phyloP scores from a whole-genome alignment of 1,140 invertebrate genomes.

The Wasmannia auropunctata region DNA sequence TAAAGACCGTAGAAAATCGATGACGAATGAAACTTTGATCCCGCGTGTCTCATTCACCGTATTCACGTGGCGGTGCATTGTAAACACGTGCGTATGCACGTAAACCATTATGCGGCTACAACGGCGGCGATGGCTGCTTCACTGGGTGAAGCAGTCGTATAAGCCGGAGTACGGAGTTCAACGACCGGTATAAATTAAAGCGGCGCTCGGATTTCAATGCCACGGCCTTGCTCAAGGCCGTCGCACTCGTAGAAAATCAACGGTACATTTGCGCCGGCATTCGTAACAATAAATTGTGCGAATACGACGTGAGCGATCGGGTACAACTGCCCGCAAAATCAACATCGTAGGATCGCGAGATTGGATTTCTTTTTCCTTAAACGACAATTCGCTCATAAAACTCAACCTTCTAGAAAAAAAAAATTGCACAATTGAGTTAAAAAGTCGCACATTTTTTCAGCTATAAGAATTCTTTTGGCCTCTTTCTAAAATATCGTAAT shows the following conservation, averaged over 20 bases:
- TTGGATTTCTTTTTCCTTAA: neutral
- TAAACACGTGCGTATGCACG: constrained; percentile 42
- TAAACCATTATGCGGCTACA: constrained; percentile 70
- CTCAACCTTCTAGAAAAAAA: neutral
- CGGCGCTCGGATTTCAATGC: constrained; percentile 76
- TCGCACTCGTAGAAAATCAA: constrained; percentile 74
- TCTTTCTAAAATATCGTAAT: neutral
- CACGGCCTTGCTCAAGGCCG: constrained; percentile 77
- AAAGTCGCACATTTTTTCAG: neutral
- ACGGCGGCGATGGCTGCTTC: constrained; percentile 54
- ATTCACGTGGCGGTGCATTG: constrained; percentile 36
- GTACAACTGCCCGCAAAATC: neutral
- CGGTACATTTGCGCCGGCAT: constrained; percentile 67
- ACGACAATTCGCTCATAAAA: neutral
- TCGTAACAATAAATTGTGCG: constrained; percentile 68
- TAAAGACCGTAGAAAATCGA: constrained; percentile 23
- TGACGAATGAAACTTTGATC: constrained; percentile 53
- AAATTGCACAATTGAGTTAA: neutral
- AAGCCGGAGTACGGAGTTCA: constrained; percentile 70
- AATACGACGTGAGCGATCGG: constrained; percentile 2
- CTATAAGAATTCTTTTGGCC: neutral
- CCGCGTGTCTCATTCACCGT: neutral
- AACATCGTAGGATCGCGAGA: neutral
- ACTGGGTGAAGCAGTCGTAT: constrained; percentile 70
- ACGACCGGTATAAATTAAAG: constrained; percentile 79